These are phyloP conservation scores for Discoglossus pictus DNA, from an alignment of 2,797 vertebrate genomes.

Conservation along the genomic window DNA sequence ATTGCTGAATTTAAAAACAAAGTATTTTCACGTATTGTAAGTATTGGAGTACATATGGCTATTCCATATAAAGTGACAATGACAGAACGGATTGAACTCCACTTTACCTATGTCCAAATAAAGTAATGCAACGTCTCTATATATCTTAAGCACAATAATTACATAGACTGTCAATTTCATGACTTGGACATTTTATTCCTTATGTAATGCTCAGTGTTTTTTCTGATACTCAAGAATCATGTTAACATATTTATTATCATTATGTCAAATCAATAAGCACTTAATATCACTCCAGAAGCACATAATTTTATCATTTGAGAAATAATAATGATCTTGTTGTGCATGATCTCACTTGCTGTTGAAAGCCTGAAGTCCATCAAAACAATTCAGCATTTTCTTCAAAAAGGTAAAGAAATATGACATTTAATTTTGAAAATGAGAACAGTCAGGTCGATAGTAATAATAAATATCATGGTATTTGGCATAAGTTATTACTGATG, in stretches of 20 bases:
- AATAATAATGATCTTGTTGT: constrained; percentile 46
- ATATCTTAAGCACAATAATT: too few species aligned
- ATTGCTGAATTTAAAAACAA: too few species aligned
- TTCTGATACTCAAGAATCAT: constrained; percentile 31
- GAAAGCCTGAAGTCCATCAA: constrained; percentile 30
- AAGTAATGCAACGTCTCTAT: too few species aligned
- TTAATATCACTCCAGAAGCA: constrained; percentile 50
- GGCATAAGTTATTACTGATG: constrained; percentile 18
- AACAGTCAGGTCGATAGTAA: constrained; percentile 15
- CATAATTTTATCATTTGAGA: constrained; percentile 44
- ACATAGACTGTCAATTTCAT: too few species aligned
- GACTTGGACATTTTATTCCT: too few species aligned
- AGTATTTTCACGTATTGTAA: too few species aligned
- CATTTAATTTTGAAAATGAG: constrained; percentile 20
- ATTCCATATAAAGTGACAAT: too few species aligned
- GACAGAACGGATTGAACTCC: too few species aligned
- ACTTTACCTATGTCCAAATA: too few species aligned
- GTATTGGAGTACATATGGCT: too few species aligned
- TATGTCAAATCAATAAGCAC: constrained; percentile 48
- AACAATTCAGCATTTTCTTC: constrained; percentile 12
- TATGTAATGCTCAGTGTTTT: too few species aligned
- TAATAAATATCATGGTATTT: constrained; percentile 16
- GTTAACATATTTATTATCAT: constrained; percentile 45
- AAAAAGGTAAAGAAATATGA: constrained; percentile 20
- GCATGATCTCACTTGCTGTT: constrained; percentile 44